Conservation (phyloP, 2,888 invertebrate genomes). For the Thera britannica region DNA sequence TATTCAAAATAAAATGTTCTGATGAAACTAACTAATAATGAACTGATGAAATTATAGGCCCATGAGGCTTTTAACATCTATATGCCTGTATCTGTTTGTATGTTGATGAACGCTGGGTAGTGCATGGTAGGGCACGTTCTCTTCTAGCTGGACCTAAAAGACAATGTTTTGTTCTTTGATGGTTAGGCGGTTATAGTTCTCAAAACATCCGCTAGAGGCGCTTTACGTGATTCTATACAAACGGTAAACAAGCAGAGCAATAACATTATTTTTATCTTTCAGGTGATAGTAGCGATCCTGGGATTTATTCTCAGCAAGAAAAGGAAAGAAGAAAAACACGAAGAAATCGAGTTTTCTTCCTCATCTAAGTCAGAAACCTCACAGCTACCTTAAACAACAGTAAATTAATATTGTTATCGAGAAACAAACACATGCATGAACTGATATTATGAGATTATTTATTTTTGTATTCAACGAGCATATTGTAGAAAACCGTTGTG, state of each 20-base stretch:
- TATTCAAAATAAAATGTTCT: too few relatives aligned
- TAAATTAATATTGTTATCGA: conserved; percentile 7
- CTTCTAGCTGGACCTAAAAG: too few relatives aligned
- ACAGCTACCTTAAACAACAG: neutral
- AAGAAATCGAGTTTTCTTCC: conserved; percentile 13
- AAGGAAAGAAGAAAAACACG: conserved; percentile 19
- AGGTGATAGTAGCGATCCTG: conserved; percentile 27
- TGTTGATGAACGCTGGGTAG: too few relatives aligned
- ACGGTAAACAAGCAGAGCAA: neutral
- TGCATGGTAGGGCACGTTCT: too few relatives aligned
- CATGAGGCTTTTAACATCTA: too few relatives aligned
- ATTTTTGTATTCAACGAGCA: conserved; percentile 18
- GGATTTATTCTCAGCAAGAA: conserved; percentile 17
- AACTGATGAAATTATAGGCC: too few relatives aligned
- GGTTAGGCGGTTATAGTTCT: too few relatives aligned
- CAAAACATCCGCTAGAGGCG: too few relatives aligned
- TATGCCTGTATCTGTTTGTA: too few relatives aligned
- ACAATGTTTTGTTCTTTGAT: too few relatives aligned
- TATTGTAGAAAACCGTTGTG: conserved; percentile 36
- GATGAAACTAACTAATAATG: too few relatives aligned
- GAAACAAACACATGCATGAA: conserved; percentile 2
- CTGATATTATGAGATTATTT: conserved; percentile 15
- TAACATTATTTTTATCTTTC: conserved; percentile 17
- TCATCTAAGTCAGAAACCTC: neutral
- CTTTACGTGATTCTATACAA: too few relatives aligned